A percentile compares a stretch with the other conserved stretches of the same genome.
Evolutionary conservation across 1,140 invertebrate species (phyloP).

Genomic region (Ericerus pela): DNA sequence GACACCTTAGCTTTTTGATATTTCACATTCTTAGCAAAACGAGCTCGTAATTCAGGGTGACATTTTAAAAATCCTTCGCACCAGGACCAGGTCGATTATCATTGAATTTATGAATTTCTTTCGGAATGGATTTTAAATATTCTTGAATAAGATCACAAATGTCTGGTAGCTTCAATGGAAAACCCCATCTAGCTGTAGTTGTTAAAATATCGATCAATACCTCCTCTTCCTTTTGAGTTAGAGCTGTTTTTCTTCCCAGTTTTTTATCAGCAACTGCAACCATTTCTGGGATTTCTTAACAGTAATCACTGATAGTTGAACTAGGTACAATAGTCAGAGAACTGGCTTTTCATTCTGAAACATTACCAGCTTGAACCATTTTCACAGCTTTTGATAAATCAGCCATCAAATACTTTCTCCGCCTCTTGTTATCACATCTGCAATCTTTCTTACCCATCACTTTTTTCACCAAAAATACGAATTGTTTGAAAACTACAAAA

Average conservation of each 20-base stretch:
- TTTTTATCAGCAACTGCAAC: too few relatives aligned
- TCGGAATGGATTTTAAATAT: not conserved
- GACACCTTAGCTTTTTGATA: constrained; percentile 17
- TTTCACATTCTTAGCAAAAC: constrained; percentile 13
- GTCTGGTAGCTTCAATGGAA: constrained; percentile 13
- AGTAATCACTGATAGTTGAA: too few relatives aligned
- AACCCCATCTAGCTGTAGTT: constrained; percentile 12
- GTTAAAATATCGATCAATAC: constrained; percentile 11
- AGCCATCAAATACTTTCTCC: too few relatives aligned
- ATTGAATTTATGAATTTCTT: not conserved
- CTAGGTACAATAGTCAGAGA: too few relatives aligned
- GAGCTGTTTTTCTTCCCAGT: not conserved
- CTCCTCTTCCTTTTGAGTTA: constrained; percentile 6
- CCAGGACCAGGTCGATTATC: constrained; percentile 14
- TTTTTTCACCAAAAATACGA: too few relatives aligned
- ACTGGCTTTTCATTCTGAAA: too few relatives aligned
- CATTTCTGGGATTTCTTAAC: too few relatives aligned
- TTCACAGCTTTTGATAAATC: too few relatives aligned
- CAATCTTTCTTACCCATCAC: too few relatives aligned
- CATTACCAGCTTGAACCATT: too few relatives aligned
- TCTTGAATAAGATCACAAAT: not conserved
- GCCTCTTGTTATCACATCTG: too few relatives aligned
- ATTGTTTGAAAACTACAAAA: too few relatives aligned
- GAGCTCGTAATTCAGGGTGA: constrained; percentile 3
- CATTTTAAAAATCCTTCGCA: constrained; percentile 14